phyloP scores from a whole-genome alignment of 2,888 invertebrate species.

The Biston betularia region DNA sequence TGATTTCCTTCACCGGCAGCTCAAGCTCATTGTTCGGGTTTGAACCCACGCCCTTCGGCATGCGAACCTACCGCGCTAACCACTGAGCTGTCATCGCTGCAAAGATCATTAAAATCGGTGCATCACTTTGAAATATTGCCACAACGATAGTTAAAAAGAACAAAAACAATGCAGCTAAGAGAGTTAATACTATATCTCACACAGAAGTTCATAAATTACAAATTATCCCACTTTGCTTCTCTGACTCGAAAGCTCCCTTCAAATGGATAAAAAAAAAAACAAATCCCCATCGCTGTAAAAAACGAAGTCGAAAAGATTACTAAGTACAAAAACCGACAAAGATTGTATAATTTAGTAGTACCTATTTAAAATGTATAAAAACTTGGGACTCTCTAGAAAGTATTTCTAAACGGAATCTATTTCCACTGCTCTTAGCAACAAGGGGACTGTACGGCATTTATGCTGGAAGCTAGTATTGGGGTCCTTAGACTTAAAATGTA shows the following conservation, averaged over 20 bases:
- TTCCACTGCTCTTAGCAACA: constrained; percentile 37
- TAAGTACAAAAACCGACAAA: constrained; percentile 20
- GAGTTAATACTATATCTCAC: neutral
- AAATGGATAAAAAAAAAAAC: neutral
- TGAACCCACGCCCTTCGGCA: too few relatives aligned
- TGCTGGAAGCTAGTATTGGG: neutral
- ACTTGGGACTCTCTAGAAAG: constrained; percentile 21
- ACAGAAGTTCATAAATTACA: neutral
- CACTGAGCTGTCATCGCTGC: too few relatives aligned
- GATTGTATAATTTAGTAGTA: constrained; percentile 20
- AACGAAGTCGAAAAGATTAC: constrained; percentile 7
- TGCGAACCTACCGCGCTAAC: too few relatives aligned
- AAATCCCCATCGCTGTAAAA: neutral
- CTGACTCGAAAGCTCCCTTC: neutral
- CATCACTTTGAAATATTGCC: too few relatives aligned
- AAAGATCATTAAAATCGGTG: too few relatives aligned
- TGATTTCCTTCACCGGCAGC: too few relatives aligned
- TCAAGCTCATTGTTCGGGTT: too few relatives aligned
- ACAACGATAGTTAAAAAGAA: too few relatives aligned
- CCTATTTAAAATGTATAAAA: constrained; percentile 30
- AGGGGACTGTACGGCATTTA: constrained; percentile 23
- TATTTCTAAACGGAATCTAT: constrained; percentile 10
- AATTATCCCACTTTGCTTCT: neutral
- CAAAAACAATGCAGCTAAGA: too few relatives aligned
- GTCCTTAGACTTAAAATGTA: neutral